Percentiles rank a stretch among this genome's conserved stretches.
Conservation (phyloP, 2,797 vertebrate genomes). For the Limnodromus scolopaceus region DNA sequence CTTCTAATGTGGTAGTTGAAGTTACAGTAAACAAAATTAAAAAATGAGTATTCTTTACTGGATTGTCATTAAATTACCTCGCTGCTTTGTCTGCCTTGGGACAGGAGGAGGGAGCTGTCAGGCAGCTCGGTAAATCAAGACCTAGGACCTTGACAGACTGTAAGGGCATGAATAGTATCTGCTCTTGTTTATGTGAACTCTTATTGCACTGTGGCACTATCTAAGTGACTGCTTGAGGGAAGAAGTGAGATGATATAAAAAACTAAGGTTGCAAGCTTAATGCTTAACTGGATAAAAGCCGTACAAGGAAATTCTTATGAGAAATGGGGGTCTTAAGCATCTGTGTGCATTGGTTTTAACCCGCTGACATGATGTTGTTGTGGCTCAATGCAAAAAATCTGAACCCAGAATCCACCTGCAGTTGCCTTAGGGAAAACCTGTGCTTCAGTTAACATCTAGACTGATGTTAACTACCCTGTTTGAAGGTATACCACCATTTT, state of each 20-base stretch:
- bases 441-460: neutral
- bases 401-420: neutral
- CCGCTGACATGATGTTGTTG: neutral
- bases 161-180: neutral
- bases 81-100: neutral
- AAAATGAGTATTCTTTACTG: neutral
- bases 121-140: neutral
- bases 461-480: neutral
- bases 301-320: neutral
- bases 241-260: neutral
- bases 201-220: accelerated
- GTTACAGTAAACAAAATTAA: neutral
- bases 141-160: neutral
- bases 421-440: neutral
- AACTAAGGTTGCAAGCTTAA: neutral
- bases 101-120: neutral
- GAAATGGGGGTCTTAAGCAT: too few species aligned
- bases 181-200: neutral
- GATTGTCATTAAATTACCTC: neutral
- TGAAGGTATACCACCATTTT: neutral
- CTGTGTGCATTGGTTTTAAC: neutral
- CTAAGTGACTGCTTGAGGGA: neutral
- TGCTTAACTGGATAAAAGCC: neutral
- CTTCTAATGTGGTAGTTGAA: neutral
- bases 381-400: neutral